Conservation (phyloP, 2,888 invertebrate species). For the Lordiphosa fenestrarum region DNA sequence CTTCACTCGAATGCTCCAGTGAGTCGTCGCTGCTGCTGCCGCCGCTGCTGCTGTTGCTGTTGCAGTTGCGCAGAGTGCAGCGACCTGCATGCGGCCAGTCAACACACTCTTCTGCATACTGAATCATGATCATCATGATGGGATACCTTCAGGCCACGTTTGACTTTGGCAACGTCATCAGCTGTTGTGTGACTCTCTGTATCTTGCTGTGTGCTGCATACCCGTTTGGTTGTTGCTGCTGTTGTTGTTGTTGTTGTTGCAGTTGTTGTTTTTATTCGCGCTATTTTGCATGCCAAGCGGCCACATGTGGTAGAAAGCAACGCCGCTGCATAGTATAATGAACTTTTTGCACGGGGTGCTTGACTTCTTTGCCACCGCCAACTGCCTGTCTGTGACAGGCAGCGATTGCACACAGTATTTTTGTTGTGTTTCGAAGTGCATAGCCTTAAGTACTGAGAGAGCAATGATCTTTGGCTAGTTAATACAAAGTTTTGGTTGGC, state of each 20-base stretch:
- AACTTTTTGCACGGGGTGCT: constrained; percentile 59
- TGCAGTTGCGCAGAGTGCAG: constrained; percentile 49
- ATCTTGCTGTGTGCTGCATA: constrained; percentile 52
- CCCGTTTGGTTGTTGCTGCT: constrained; percentile 48
- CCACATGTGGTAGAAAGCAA: constrained; percentile 69
- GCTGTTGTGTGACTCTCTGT: constrained; percentile 23
- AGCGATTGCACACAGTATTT: constrained; percentile 30
- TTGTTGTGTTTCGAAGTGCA: constrained; percentile 2
- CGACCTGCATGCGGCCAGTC: constrained; percentile 54
- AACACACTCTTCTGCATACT: constrained; percentile 42
- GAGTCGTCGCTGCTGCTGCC: constrained; percentile 38
- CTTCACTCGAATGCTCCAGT: constrained; percentile 68
- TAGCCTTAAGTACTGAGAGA: too few relatives aligned
- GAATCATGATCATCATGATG: constrained; percentile 26
- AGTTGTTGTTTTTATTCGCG: constrained; percentile 30
- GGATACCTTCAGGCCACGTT: constrained; percentile 20
- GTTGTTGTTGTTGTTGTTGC: constrained; percentile 3
- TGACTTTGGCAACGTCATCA: constrained; percentile 43
- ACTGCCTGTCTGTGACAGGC: constrained; percentile 19
- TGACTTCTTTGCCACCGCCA: constrained; percentile 52
- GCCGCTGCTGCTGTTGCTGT: constrained; percentile 10
- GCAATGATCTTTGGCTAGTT: too few relatives aligned
- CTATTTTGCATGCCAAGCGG: constrained; percentile 64
- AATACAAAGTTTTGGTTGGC: too few relatives aligned
- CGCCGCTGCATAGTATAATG: constrained; percentile 56